Base-by-base conservation (phyloP, 2,113 vertebrate species). In the Hippocampus comes region DNA sequence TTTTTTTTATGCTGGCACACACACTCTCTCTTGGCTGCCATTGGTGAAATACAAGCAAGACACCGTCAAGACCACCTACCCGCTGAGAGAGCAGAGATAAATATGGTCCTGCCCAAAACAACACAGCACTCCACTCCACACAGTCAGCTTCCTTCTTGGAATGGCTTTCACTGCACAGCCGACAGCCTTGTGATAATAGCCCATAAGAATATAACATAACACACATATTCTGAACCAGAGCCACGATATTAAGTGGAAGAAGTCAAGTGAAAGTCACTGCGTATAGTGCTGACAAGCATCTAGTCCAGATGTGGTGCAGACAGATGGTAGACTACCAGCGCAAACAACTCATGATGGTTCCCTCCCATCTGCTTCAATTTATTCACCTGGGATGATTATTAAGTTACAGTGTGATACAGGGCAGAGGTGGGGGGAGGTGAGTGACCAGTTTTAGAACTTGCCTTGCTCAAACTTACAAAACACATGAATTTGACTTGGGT, bases 91-190 rank as follows among this genome's bases (percentile, higher is more conserved):
- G 67, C 67, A 18, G 63, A 79, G 78, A 77, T 72, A 70, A 77
- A 80, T 74, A 68, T 53, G 30, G 77, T 71, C 80, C 80, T 70
- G 82, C 81, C 70, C 17, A 79, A 83, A 88, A 87, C 77, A 81
- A 48, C 67, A 63, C 75, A 77, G 80, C 63, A 20, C 68, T 66
- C 49, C 57, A 20, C 71, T 69, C 70, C 15, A 18, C 65, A 75
- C 11, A 15, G 43, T 43, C 53, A n/a, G 75, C 53, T 57, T 88
- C 67, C 73, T 72, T 69, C 53, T 67, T 59, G 61, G 60, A 63
- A n/a, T 23, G 53, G 53, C 11, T 9, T 21, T 53, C 27, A 38
- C 38, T 1, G 25, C 17, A 67, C 70, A 64, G 41, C 14, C 25
- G 23, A 21, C 57, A 10, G 17, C 34, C 61, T 63, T 15, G 20